Evolutionary conservation across 2,113 vertebrate genomes (phyloP).

Genomic region (Pterophyllum scalare): DNA sequence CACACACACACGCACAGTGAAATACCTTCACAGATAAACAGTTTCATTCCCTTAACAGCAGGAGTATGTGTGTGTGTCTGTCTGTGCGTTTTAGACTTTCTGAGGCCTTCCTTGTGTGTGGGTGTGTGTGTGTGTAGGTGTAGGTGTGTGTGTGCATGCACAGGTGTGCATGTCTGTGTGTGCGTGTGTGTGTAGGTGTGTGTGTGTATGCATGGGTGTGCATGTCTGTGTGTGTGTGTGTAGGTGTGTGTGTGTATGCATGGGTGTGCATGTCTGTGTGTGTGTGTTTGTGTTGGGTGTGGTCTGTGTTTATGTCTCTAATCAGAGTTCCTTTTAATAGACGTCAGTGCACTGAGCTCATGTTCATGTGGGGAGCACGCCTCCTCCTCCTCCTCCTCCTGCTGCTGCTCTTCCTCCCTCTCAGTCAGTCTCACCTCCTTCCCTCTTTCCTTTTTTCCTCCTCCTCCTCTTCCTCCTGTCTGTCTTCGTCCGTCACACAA

Average conservation of each 20-base stretch:
- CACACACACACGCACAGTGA: conserved; percentile 9
- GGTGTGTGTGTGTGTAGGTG: background rate
- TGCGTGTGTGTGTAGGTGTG: background rate
- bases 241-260: no score
- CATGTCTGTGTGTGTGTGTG: background rate
- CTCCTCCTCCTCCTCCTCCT: background rate
- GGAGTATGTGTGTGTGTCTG: background rate
- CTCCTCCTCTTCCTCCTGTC: conserved; percentile 3
- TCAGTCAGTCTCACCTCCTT: background rate
- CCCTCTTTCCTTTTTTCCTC: background rate
- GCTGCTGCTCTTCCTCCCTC: background rate
- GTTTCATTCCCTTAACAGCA: background rate
- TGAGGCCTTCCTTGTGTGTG: background rate
- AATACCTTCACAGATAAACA: background rate
- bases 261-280: background rate
- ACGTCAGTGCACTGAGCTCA: background rate
- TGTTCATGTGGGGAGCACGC: background rate
- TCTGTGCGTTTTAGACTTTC: background rate
- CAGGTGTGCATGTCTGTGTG: conserved; percentile 1
- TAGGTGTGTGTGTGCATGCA: background rate
- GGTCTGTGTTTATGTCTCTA: conserved; percentile 3
- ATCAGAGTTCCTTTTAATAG: conserved; percentile 25
- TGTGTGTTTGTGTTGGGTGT: conserved; percentile 2
- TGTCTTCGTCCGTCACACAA: conserved; percentile 13
- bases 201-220: background rate